Evolutionary conservation across 2,797 vertebrate genomes (phyloP), one percentile per base, ranked within the genome.

Genomic region (Petrocephalus sullivani): DNA sequence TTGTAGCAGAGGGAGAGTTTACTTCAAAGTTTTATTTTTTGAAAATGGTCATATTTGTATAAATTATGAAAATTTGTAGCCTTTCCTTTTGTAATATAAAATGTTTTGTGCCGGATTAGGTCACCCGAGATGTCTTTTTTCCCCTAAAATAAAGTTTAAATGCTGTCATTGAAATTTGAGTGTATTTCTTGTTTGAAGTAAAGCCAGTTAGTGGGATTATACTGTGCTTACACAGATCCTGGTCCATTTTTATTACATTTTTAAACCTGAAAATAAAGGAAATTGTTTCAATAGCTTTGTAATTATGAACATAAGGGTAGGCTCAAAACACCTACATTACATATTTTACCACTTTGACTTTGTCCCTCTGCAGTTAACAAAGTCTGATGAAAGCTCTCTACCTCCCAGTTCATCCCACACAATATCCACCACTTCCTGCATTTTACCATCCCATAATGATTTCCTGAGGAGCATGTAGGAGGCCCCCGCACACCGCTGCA

Each of bases 41-140:
- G 93, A 95, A 91, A 93, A 90, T 91, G 94, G 92, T 92, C 94
- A 94, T 95, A 93, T 96, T 96, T 96, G 95, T 96, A 96, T 96
- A 96, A 96, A 96, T 96, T 95, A 96, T 96, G 94, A 93, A 93
- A 92, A 95, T 96, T 96, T 96, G 94, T 96, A 96, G 95, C 93
- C 93, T 95, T 95, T 96, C 95, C 94, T 95, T 94, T 96, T 96
- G 94, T 96, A 95, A 95, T 75, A 88, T 60, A 88, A 83, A 83
- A 88, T n/a, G 23, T 94, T 93, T 93, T 94, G 94, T 95, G 95
- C 95, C 95, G 95, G 94, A 95, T 93, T 93, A 93, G 91, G 90
- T 75, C 67, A 75, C 19, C 37, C 5, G 37, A 75, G 14, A 41
- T 75, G 67, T 88, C 93, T 95, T 93, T 83, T 51, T 21, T 12